Evolutionary conservation across 2,113 vertebrate genomes (phyloP), one percentile per base, ranked within the genome.

Genomic region (Scatophagus argus): DNA sequence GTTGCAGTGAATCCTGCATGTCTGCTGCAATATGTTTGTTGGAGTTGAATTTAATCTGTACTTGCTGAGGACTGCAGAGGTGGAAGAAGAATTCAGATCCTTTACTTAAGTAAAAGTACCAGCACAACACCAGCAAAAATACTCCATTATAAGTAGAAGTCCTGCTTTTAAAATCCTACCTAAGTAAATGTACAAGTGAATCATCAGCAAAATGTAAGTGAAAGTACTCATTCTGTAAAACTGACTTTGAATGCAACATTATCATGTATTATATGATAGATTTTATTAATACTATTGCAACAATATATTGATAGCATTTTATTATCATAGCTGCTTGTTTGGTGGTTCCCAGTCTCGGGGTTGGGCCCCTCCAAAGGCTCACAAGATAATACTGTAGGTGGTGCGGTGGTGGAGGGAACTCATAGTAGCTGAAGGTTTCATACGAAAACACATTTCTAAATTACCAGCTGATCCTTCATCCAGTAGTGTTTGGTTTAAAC

Each of bases 21-120:
- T 51, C 4, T 47, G n/a, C 34, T 47, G 43, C 31, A 12, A 4
- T n/a, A 12, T 17, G 38, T 3, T 56, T 70, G 38, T n/a, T 25
- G 39, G 43, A 6, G 8, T 47, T 74, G 46, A 41, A 44, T 71
- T 74, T 52, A 41, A 44, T 71, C 13, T 44, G 47, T 34, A 23
- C 54, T 23, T 47, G 41, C 12, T 2, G 34, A 55, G 19, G 25
- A 39, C 56, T 56, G n/a, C 32, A 36, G 19, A 21, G 17, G 2
- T 58, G 55, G 32, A 34, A n/a, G 6, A 59, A 23, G 12, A n/a
- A 58, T n/a, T 58, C 4, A 14, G 5, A 59, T 12, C 8, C 4
- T 34, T 34, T 21, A 34, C 32, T n/a, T 36, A 3, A 25, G 12
- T n/a, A 23, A 38, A 59, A 38, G 3, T 60, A 39, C 21, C n/a